Base-by-base conservation (phyloP, 2,113 vertebrate species). In the Steatornis caripensis region DNA sequence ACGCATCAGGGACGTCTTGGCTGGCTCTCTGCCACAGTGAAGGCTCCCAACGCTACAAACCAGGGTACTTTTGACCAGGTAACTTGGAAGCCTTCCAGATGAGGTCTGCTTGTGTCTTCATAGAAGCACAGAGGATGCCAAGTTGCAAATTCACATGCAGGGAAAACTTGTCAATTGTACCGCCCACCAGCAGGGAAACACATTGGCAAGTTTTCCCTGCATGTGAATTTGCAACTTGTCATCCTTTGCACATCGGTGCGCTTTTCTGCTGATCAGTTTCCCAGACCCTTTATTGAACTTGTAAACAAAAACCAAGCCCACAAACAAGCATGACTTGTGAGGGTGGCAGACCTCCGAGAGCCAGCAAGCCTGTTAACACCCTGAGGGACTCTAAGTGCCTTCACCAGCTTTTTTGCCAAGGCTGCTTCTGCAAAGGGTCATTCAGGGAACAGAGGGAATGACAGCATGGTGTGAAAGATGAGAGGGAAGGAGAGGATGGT, bases 381-480 rank as follows among this genome's bases (percentile, higher is more conserved):
- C 75, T 1, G 8, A 87, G 75, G 75, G 60, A 45, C 65, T 32
- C 21, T 80, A 93, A 74, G 95, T 80, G 91, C 93, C 62, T 97
- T 93, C 96, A 70, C 90, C 89, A 86, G 66, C 45, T 84, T 58
- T 75, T 74, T 75, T 75, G 89, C 84, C 86, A 95, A 91, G 89
- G 74, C 94, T 96, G 92, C 95, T 97, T 87, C 91, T 94, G 95
- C 97, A 98, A 97, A 97, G 97, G 71, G 85, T 93, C 98, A 97
- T 97, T 96, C 96, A 97, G 95, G 97, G 97, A 98, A 97, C 96
- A 96, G 27, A 95, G 86, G 93, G 93, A 94, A 95, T 91, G 77
- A 97, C 95, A 97, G 96, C 90, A 93, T 11, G 41, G 94, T 77
- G 60, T 97, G 98, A 98, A 99, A 99, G 97, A 71, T 62, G 98